Evolutionary conservation across 1,140 invertebrate genomes (phyloP), one percentile per base, ranked within the genome.

Genomic region (Nixonia krombeini): DNA sequence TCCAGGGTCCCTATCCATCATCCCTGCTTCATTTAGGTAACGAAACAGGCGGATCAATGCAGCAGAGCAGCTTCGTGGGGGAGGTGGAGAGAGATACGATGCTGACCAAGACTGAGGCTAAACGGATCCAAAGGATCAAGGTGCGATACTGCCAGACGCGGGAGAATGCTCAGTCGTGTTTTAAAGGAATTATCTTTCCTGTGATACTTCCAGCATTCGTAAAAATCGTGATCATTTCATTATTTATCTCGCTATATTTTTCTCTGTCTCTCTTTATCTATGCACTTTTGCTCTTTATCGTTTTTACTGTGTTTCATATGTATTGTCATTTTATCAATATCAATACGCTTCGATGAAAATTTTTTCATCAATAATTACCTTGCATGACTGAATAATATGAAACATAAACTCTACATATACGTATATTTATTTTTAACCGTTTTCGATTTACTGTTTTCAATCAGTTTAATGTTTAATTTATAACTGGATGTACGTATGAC

Each of bases 11-110:
- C 53, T 25, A 49, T 73, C 73, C 74, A 46, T 15, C 58, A 41
- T 64, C 71, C 71, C 61, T 40, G 62, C 37, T 70, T 57, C 52
- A 82, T 83, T 72, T 85, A 85, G 83, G 83, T 83, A 72, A 66
- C 71, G 67, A 76, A 52, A 73, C 56, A 51, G 58, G 63, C 65
- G 68, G 46, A 70, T 72, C 68, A 47, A 56, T 51, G 55, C 72
- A 78, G 66, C 67, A 55, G 53, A 68, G 47, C 69, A 74, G 53
- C 70, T 73, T 37, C 44, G 42, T 61, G 49, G 57, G 68, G 61
- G 70, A 79, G 59, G 25, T 72, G 73, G 69, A 75, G 68, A 78
- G 58, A 73, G 67, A 78, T 59, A 75, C 50, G 44, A 52, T 42
- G 58, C 52, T 52, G 52, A 45, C 58, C 42, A 75, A 67, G 56